Evolutionary conservation across 2,797 vertebrate species (phyloP), one percentile per base, ranked within the genome.

Genomic region (Columba guinea): DNA sequence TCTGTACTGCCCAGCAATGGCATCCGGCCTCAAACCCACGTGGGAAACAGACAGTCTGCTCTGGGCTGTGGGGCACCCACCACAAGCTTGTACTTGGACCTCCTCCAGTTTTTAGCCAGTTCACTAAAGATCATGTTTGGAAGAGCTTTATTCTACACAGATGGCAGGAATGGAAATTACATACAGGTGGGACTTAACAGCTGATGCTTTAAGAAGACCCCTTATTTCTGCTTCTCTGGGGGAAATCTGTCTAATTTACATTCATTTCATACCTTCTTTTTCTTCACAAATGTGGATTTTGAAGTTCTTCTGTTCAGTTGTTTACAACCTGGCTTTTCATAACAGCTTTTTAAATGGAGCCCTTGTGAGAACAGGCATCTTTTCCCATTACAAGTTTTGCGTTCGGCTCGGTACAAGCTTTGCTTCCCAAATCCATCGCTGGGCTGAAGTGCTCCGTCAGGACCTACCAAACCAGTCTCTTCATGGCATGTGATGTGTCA

Each of bases 111-210:
- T 87, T 55, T 37, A 90, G 55, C 46, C 91, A 74, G 64, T 69
- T 92, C 73, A 6, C 71, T 91, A 90, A 62, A 1, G 7, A 37
- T 58, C 65, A 18, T 55, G 91, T 89, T 10, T 84, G 85, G 89
- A 86, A 92, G 16, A 62, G 69, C 20, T 95, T 94, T 68, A 28
- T 95, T 82, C 90, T 34, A 1, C 30, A 27, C 52, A 68, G 78
- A 89, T 3, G 49, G 49, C 11, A 70, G 91, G 74, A 93, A 52
- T 89, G 84, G 91, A 49, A 93, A 90, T 91, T 80, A 71, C 89
- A 80, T 91, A 49, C 87, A 92, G 93, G 89, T 87, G 89, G 84
- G 89, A 89, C 52, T 82, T 80, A 71, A 82, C 90, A 94, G 89
- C 91, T 78, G 73, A 69, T 93, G 79, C 75, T 93, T 93, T 91